Evolutionary conservation across 2,113 vertebrate species (phyloP).

Genomic region (Hystrix brachyura): DNA sequence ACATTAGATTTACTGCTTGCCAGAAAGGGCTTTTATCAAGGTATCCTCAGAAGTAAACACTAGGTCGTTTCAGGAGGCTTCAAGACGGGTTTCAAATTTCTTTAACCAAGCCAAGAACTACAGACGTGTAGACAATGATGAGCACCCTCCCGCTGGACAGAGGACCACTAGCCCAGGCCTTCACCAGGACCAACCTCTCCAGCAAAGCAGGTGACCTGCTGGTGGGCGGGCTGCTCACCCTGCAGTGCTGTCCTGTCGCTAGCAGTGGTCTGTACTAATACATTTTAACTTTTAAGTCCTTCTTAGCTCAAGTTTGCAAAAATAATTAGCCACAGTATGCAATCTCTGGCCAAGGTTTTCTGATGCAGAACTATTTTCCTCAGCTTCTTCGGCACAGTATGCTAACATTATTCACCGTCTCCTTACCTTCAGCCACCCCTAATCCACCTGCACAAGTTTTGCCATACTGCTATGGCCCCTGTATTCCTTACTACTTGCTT

Average conservation of each 20-base stretch:
- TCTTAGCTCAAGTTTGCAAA: not conserved
- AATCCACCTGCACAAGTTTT: not conserved
- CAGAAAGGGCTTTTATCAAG: not conserved
- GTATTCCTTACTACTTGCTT: not conserved
- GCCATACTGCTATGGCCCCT: not conserved
- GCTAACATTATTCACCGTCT: not conserved
- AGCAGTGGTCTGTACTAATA: not conserved
- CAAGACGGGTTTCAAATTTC: not conserved
- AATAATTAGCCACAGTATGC: not conserved
- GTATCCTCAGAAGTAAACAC: constrained; percentile 8
- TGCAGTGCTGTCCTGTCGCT: not conserved
- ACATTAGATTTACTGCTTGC: constrained; percentile 28
- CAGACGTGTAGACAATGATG: not conserved
- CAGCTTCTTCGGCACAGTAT: not conserved
- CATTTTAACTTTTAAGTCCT: not conserved
- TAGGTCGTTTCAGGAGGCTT: constrained; percentile 18
- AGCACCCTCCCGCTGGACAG: not conserved
- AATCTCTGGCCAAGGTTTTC: not conserved
- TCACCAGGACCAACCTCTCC: not conserved
- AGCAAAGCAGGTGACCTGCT: not conserved
- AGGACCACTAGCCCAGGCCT: not conserved
- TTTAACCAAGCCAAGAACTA: not conserved
- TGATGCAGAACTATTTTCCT: not conserved
- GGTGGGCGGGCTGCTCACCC: not conserved
- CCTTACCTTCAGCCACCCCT: not conserved